A percentile compares a stretch with the other conserved stretches of the same genome.
Conservation (phyloP, 2,888 invertebrate species). For the Lucinisca nassula region DNA sequence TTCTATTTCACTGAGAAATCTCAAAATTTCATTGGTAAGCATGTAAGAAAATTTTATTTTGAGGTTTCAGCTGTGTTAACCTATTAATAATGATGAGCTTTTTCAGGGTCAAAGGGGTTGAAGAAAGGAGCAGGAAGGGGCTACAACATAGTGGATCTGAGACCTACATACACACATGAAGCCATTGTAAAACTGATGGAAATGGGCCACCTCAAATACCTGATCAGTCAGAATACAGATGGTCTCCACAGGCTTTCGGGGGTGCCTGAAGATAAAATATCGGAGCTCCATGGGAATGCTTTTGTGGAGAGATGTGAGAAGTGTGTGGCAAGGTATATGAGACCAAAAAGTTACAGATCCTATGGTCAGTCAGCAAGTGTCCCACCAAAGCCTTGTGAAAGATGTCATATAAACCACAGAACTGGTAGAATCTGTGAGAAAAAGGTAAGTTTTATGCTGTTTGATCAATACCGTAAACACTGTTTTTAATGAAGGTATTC, state of each 20-base stretch:
- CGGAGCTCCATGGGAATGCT: conserved; percentile 84
- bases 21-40: no score
- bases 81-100: no score
- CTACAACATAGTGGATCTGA: conserved; percentile 39
- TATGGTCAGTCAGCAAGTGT: conserved; percentile 22
- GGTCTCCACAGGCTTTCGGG: conserved; percentile 84
- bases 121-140: conserved; percentile 7
- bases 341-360: not conserved
- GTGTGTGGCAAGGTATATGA: conserved; percentile 73
- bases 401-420: conserved; percentile 80
- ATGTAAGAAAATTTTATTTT: no score
- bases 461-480: no score
- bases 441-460: no score
- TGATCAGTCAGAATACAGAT: conserved; percentile 85
- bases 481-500: no score
- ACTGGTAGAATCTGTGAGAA: conserved; percentile 79
- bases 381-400: conserved; percentile 75
- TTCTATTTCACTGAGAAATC: no score
- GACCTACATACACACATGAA: conserved; percentile 84
- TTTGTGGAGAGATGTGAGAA: conserved; percentile 83
- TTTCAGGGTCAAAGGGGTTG: conserved; percentile 43
- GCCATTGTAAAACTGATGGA: conserved; percentile 80
- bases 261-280: conserved; percentile 75
- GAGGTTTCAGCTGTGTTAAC: no score
- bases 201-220: conserved; percentile 77